Evolutionary conservation across 2,797 vertebrate species (phyloP).

Genomic region (Gymnopithys bicolor): DNA sequence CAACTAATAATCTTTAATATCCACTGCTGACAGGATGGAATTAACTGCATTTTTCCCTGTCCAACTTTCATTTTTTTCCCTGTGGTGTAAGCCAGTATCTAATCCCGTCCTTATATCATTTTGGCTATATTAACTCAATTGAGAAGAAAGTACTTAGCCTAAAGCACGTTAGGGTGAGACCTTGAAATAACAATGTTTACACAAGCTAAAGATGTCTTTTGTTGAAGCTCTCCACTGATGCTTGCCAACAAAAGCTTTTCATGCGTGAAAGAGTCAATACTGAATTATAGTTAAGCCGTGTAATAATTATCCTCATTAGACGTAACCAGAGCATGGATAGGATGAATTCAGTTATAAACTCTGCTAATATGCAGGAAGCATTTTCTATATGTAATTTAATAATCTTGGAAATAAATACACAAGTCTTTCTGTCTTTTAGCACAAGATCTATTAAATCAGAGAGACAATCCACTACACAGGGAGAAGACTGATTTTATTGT

Average conservation of each 20-base stretch:
- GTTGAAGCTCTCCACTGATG: conserved; percentile 68
- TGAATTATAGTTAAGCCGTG: conserved; percentile 91
- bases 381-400: conserved; percentile 91
- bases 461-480: conserved; percentile 43
- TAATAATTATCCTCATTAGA: conserved; percentile 94
- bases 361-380: conserved; percentile 83
- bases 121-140: conserved; percentile 75
- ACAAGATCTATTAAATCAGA: conserved; percentile 46
- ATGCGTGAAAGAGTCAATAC: conserved; percentile 85
- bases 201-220: conserved; percentile 79
- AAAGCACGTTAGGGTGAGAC: conserved; percentile 60
- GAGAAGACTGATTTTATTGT: background rate
- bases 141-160: conserved; percentile 70
- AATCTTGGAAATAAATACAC: conserved; percentile 91
- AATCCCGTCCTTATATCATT: conserved; percentile 86
- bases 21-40: conserved; percentile 98
- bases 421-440: conserved; percentile 75
- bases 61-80: conserved; percentile 82
- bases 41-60: conserved; percentile 88
- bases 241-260: conserved; percentile 81
- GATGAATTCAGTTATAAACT: conserved; percentile 82
- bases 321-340: conserved; percentile 84
- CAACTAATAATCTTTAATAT: conserved; percentile 93
- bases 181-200: conserved; percentile 65
- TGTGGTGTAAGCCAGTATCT: conserved; percentile 83